phyloP scores from a whole-genome alignment of 2,888 invertebrate genomes.

The Lasioglossum marginatum region DNA sequence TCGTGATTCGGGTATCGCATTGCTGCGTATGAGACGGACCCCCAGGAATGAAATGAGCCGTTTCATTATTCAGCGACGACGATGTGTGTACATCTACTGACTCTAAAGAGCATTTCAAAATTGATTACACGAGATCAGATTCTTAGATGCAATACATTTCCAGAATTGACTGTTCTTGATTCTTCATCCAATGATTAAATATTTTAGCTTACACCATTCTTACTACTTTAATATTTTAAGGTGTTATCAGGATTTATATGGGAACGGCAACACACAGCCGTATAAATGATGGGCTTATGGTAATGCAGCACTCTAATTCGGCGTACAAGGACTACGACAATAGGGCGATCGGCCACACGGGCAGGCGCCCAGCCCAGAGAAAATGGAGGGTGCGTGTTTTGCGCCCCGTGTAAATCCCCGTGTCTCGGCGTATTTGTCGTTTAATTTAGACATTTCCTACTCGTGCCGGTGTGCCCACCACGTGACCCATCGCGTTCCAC shows the following conservation, averaged over 20 bases:
- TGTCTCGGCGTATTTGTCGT: conserved; percentile 82
- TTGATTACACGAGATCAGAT: no score
- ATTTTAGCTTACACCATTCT: background rate
- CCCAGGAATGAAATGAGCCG: background rate
- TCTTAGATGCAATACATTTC: no score
- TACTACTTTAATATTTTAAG: conserved; percentile 77
- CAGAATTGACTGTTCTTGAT: background rate
- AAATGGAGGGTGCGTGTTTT: conserved; percentile 82
- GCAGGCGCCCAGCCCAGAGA: conserved; percentile 70
- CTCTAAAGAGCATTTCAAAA: no score
- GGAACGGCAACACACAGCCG: conserved; percentile 69
- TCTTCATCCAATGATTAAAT: background rate
- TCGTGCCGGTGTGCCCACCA: conserved; percentile 67
- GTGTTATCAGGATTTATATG: conserved; percentile 64
- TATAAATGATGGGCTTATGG: conserved; percentile 83
- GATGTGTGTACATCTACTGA: no score
- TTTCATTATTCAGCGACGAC: background rate
- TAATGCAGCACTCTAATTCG: conserved; percentile 74
- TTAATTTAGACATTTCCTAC: conserved; percentile 81
- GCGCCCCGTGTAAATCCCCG: conserved; percentile 80
- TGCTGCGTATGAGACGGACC: background rate
- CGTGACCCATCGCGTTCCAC: conserved; percentile 72
- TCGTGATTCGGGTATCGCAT: background rate
- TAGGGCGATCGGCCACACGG: conserved; percentile 55
- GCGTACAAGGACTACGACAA: conserved; percentile 56